A percentile compares a stretch with the other conserved stretches of the same genome.
phyloP scores from a whole-genome alignment of 2,888 invertebrate genomes.

The Danaus chrysippus region DNA sequence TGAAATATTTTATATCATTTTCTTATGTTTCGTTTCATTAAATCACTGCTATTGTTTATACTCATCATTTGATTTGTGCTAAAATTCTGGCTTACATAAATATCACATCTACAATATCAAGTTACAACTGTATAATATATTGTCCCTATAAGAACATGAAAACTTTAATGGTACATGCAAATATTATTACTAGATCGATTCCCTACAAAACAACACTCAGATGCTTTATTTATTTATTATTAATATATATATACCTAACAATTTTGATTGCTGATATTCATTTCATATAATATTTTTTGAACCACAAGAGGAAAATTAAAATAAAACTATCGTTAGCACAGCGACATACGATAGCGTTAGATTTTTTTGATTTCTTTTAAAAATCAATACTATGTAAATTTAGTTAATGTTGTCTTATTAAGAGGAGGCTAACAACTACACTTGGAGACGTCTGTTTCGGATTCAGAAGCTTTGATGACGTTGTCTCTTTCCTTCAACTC shows the following conservation, averaged over 20 bases:
- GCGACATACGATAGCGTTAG: no score
- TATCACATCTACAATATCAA: conserved; percentile 8
- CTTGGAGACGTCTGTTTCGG: conserved; percentile 71
- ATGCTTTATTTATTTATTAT: no score
- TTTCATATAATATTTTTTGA: no score
- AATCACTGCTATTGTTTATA: no score
- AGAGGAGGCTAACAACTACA: conserved; percentile 64
- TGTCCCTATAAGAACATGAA: conserved; percentile 9
- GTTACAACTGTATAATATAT: background rate
- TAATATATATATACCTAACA: background rate
- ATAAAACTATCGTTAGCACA: no score
- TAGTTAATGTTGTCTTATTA: conserved; percentile 14
- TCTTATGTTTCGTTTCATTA: no score
- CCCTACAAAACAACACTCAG: background rate
- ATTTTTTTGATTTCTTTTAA: background rate
- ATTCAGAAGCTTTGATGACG: conserved; percentile 71
- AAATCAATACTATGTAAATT: background rate
- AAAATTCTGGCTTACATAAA: conserved; percentile 18
- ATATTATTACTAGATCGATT: conserved; percentile 17
- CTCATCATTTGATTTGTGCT: conserved; percentile 11
- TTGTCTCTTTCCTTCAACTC: conserved; percentile 71
- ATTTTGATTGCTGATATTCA: background rate
- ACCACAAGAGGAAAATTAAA: no score
- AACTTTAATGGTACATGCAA: conserved; percentile 19
- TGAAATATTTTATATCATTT: no score